Base-by-base conservation (phyloP, 1,140 invertebrate genomes). In the Homarus americanus region DNA sequence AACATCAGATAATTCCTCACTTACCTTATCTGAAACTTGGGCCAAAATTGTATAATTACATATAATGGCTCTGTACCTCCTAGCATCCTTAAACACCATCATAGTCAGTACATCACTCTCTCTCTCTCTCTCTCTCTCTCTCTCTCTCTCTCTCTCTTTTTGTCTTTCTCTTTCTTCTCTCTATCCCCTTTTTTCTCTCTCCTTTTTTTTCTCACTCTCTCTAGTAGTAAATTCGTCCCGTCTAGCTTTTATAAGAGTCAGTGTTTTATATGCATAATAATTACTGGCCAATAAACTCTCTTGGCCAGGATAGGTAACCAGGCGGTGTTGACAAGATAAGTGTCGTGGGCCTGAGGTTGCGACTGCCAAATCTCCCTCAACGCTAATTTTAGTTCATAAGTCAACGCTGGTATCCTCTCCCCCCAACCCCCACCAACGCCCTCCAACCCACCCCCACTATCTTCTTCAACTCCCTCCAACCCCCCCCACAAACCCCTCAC, bases 21-120 rank as follows among this genome's bases (percentile, higher is more conserved):
- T 69, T 32, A 32, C 63, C 63, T 69, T 69, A 28, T 32, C 63
- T 69, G 63, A 32, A 69, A 69, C 63, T 32, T 69, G 28, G 5
- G 24, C n/a, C n/a, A 69, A 69, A 69, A 32, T 69, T 69, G 63
- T 69, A 69, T 69, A 69, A 69, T 69, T 69, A 69, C 63, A 32
- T 24, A 69, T 69, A 69, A 69, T 69, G 5, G 63, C 63, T n/a
- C n/a, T 28, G 24, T 69, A 69, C 17, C 63, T 69, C 63, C n/a
- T 32, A 28, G 10, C 63, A 69, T 69, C 28, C 17, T 24, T 69
- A 69, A 69, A 69, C 12, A 69, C 63, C 28, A 32, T n/a, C n/a
- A 69, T 32, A 69, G n/a, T 69, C 63, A 69, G 9, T 24, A 32
- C 63, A 69, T 69, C 63, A 69, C 32, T 28, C n/a, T 69, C n/a